Evolutionary conservation across 2,888 invertebrate species (phyloP), one percentile per base, ranked within the genome.

Genomic region (Apamea crenata): DNA sequence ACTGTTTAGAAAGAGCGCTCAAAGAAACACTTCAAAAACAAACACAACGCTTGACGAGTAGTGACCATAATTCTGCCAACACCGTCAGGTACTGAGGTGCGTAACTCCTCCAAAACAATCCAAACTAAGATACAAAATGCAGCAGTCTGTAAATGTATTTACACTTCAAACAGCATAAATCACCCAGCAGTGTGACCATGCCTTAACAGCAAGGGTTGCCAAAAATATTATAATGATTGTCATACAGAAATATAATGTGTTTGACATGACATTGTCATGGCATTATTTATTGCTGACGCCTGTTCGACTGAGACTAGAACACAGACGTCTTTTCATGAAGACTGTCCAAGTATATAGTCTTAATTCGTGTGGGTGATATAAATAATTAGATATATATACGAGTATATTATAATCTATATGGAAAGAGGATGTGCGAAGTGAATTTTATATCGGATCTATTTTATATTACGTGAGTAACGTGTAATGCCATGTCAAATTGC

Each of bases 241-340:
- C 82, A 80, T 68, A 81, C 67, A 81, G 25, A 75, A 83, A 77
- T 83, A 80, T 65, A 77, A 77, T 25, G 78, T 65, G 68, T 61
- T 67, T 83, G 86, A 82, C 74, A 79, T 78, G 81, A 78, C 81
- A 81, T 88, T 87, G 87, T 89, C 74, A 50, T 71, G 67, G 12
- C 59, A 81, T 85, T 82, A 85, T 87, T 83, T 83, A 86, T 87
- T 73, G 32, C 63, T 29, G 53, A 77, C 78, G 59, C 14, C 61
- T 86, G 87, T 36, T 59, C 7, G 1, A 7, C 32, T 67, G n/a
- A 14, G 59, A 66, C 76, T 65, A 77, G 63, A 76, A 14, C 50
- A 59, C 25, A 66, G 79, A 80, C 36, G 59, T 74, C 61, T 72
- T 82, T 29, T 40, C 29, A 21, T 32, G 53, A 47, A 61, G 36